These are phyloP conservation scores for Melanerpes formicivorus DNA, from an alignment of 2,113 vertebrate species.

Conservation along the genomic window DNA sequence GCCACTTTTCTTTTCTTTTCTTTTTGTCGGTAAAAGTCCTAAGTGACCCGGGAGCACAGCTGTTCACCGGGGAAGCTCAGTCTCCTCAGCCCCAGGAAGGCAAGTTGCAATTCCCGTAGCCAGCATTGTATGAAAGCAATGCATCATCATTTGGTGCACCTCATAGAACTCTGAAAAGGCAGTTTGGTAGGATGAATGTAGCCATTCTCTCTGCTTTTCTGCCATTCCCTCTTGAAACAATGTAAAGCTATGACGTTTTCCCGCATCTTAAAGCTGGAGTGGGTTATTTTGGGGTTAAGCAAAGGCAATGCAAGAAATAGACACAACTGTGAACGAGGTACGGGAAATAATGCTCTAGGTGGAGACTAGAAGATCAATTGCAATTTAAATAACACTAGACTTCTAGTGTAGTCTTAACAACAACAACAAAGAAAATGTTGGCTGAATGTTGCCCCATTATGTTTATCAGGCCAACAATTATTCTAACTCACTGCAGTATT, in stretches of 20 bases:
- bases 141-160: neutral
- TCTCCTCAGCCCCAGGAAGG: neutral
- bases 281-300: neutral
- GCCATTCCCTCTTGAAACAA: neutral
- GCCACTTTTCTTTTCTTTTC: neutral
- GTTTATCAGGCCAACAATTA: slow-evolving; percentile 43
- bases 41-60: neutral
- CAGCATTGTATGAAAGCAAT: rapidly evolving
- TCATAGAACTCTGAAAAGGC: neutral
- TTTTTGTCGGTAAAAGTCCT: rapidly evolving
- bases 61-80: neutral
- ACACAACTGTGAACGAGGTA: neutral
- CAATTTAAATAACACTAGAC: neutral
- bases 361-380: neutral
- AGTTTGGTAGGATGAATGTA: neutral
- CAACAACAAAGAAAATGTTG: neutral
- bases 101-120: neutral
- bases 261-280: neutral
- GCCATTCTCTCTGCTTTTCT: neutral
- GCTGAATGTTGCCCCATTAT: neutral
- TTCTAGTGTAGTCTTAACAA: slow-evolving; percentile 2
- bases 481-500: neutral
- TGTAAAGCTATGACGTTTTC: neutral
- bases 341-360: neutral
- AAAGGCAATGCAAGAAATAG: neutral